Conservation (phyloP, 30 jellyfish, hydroid and myxozoan genomes). For the Pelagia noctiluca region DNA sequence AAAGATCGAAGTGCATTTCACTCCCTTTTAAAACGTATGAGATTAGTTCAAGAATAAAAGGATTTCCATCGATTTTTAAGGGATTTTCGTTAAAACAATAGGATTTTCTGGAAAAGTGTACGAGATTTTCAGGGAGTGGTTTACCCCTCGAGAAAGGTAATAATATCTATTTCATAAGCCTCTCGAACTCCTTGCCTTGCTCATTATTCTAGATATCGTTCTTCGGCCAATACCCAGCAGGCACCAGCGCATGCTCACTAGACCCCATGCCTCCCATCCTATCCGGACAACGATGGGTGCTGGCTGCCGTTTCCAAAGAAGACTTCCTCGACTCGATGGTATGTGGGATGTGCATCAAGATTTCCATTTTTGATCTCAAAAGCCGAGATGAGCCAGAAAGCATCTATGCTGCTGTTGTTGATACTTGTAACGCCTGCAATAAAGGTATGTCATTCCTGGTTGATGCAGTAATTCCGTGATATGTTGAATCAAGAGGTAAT, state of each 20-base stretch:
- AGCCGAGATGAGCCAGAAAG: conserved; percentile 42
- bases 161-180: too few relatives aligned
- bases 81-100: too few relatives aligned
- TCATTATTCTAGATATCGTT: conserved; percentile 79
- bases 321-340: conserved; percentile 74
- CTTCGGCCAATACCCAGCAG: conserved; percentile 89
- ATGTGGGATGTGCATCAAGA: conserved; percentile 84
- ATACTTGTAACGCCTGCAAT: not conserved
- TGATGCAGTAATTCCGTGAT: not conserved
- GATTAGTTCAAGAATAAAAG: too few relatives aligned
- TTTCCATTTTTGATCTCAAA: conserved; percentile 41
- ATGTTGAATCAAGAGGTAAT: too few relatives aligned
- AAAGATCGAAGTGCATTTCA: too few relatives aligned
- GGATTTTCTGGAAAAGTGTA: too few relatives aligned
- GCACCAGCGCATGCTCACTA: conserved; percentile 86
- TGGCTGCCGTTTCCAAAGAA: conserved; percentile 64
- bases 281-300: conserved; percentile 71
- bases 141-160: too few relatives aligned
- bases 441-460: not conserved
- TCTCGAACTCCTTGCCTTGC: too few relatives aligned
- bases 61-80: too few relatives aligned
- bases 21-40: too few relatives aligned
- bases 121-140: too few relatives aligned
- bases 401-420: conserved; percentile 58
- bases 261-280: conserved; percentile 93